Percentiles rank a stretch among this genome's conserved stretches.
Conservation (phyloP, 2,888 invertebrate genomes). For the Holacanthella duospinosa region DNA sequence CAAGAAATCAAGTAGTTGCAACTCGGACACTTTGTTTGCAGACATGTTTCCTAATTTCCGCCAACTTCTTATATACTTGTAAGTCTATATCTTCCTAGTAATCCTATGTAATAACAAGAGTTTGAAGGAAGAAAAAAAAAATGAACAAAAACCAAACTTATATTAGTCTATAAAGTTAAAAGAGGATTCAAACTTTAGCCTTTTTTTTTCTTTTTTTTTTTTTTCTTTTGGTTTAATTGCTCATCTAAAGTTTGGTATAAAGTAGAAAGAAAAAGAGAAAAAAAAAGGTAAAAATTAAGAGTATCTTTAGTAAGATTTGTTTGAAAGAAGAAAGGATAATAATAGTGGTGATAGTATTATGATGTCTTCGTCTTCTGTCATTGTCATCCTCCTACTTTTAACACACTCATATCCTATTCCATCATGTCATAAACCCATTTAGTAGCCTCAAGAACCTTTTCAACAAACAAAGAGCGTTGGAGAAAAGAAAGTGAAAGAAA, state of each 20-base stretch:
- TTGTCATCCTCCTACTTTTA: conserved; percentile 4
- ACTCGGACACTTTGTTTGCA: background rate
- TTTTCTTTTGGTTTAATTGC: background rate
- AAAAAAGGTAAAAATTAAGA: too few species aligned
- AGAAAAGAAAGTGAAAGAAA: conserved; percentile 4
- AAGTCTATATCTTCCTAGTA: too few species aligned
- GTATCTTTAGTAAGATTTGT: too few species aligned
- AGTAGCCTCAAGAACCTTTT: conserved; percentile 10
- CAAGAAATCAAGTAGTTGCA: too few species aligned
- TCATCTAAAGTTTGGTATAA: too few species aligned
- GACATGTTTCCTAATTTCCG: conserved; percentile 1
- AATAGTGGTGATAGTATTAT: background rate
- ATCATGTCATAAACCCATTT: conserved; percentile 17
- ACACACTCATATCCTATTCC: conserved; percentile 8
- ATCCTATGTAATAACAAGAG: too few species aligned
- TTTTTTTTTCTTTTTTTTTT: background rate
- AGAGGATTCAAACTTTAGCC: background rate
- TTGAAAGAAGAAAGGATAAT: background rate
- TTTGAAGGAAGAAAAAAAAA: too few species aligned
- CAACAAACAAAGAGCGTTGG: background rate
- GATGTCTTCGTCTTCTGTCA: background rate
- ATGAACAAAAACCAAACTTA: too few species aligned
- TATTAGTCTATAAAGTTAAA: too few species aligned
- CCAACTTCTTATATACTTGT: background rate
- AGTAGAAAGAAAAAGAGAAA: too few species aligned